Evolutionary conservation across 2,113 vertebrate species (phyloP).

Genomic region (Buteo buteo): DNA sequence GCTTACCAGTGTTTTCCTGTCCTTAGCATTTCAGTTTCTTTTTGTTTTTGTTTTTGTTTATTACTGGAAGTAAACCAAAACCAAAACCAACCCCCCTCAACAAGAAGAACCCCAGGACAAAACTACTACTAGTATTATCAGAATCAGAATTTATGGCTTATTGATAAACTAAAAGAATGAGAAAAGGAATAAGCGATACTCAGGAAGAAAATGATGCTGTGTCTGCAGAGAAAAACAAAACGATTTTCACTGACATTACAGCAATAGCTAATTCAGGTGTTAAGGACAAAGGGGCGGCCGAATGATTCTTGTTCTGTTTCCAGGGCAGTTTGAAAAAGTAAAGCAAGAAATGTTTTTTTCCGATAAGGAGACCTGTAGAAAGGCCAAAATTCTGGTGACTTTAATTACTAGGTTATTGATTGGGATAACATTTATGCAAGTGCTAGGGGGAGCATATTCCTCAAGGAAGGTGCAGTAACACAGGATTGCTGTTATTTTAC

Average conservation of each 20-base stretch:
- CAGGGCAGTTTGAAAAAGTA: background rate
- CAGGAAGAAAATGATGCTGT: background rate
- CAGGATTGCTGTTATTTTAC: background rate
- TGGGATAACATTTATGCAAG: conserved; percentile 50
- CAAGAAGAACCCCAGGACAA: background rate
- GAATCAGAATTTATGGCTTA: background rate
- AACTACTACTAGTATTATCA: background rate
- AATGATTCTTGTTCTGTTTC: background rate
- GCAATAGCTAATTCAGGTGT: background rate
- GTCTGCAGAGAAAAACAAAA: background rate
- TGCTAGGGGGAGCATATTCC: background rate
- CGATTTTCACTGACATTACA: background rate
- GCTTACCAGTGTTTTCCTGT: background rate
- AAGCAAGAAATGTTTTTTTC: background rate
- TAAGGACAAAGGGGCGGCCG: background rate
- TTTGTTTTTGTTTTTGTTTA: no score
- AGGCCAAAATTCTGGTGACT: background rate
- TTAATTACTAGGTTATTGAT: conserved; percentile 60
- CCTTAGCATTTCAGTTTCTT: background rate
- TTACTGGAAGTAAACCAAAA: background rate
- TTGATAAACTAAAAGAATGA: background rate
- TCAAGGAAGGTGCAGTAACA: background rate
- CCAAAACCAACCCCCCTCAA: background rate
- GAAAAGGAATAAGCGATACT: background rate
- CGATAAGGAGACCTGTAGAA: conserved; percentile 5